Evolutionary conservation across 2,113 vertebrate species (phyloP), one percentile per base, ranked within the genome.

Genomic region (Neodontobutis hainanensis): DNA sequence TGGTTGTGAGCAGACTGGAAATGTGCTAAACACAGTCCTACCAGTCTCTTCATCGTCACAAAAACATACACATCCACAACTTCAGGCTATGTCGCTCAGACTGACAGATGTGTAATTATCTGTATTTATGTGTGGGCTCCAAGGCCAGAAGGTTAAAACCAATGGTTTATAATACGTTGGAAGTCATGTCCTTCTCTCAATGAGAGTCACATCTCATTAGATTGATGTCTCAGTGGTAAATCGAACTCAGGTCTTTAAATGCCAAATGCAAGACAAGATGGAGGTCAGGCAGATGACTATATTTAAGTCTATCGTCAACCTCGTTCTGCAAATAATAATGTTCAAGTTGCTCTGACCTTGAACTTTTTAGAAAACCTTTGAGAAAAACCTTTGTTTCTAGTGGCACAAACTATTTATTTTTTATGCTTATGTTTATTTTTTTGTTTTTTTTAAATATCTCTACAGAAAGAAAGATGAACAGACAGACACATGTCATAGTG

Each of bases 91-190:
- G 68, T n/a, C 2, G 43, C 56, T 32, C 5, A 42, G 47, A 61
- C 14, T 73, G 81, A 81, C 62, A 75, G 69, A 75, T 2, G 9
- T 73, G 59, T 51, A 63, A 82, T 87, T 80, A 85, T 84, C 38
- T 50, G 0, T 68, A 68, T 71, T 71, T 70, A 75, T 69, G 34
- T 64, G 53, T 52, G 52, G 36, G 51, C 52, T 60, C 32, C 53
- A 62, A 73, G 67, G 80, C 59, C 57, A 72, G 63, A 80, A 64
- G 85, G 70, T 78, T 73, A 70, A 72, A 70, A 59, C 75, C 71
- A 61, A 68, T 9, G 19, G 56, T 69, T 78, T 12, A 19, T 69
- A 46, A 56, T 34, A 74, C 65, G 67, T 65, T 65, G 34, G 55
- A 70, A 67, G 70, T 59, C 34, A 65, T 42, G 49, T 67, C 42